Conservation (phyloP, 2,888 invertebrate genomes). For the Volucella bombylans region DNA sequence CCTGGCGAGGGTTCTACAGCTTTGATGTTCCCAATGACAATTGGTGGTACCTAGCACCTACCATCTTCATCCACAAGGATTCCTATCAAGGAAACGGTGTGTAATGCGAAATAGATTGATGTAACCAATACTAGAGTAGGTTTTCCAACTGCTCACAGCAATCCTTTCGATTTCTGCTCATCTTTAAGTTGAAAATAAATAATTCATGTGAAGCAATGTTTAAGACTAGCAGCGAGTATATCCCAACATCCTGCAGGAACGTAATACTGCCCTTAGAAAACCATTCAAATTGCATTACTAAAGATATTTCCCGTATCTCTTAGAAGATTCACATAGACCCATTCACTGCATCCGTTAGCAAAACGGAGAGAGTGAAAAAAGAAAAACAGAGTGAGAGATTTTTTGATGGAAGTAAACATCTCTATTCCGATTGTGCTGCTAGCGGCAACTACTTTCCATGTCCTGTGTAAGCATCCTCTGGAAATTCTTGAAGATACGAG, state of each 20-base stretch:
- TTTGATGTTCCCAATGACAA: too few relatives aligned
- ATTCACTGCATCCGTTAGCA: too few relatives aligned
- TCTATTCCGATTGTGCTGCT: conserved; percentile 37
- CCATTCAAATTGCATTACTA: conserved; percentile 64
- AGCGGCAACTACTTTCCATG: conserved; percentile 33
- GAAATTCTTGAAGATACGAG: conserved; percentile 4
- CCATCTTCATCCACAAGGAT: too few relatives aligned
- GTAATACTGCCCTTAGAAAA: conserved; percentile 26
- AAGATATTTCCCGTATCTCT: too few relatives aligned
- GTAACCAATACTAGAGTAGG: conserved; percentile 38
- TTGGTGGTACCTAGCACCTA: too few relatives aligned
- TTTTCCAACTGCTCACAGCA: conserved; percentile 4
- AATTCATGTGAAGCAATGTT: conserved; percentile 49
- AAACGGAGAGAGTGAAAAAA: too few relatives aligned
- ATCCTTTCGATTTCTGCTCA: conserved; percentile 64
- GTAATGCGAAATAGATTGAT: conserved; percentile 67
- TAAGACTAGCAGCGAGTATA: too few relatives aligned
- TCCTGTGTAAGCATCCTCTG: neutral
- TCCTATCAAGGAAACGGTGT: neutral
- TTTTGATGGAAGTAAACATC: conserved; percentile 18
- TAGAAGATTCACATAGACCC: too few relatives aligned
- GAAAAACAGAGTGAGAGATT: neutral
- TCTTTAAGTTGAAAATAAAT: conserved; percentile 66
- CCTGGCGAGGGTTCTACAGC: too few relatives aligned
- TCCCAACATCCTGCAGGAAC: neutral